Percentiles rank a stretch among this genome's conserved stretches.
phyloP scores from a whole-genome alignment of 2,113 vertebrate genomes.

The Microcebus ravelobensis region DNA sequence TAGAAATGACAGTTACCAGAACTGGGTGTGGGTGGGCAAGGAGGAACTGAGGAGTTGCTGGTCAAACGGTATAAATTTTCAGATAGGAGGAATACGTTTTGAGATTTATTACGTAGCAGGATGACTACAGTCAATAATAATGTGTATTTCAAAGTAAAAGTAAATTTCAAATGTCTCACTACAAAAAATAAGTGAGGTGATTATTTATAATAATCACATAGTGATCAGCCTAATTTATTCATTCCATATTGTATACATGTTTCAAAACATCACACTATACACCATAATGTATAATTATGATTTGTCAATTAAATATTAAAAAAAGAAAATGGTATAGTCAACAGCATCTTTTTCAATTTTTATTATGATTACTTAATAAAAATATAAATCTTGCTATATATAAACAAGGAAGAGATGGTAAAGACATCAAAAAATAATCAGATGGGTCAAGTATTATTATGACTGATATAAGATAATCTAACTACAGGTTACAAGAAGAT shows the following conservation, averaged over 20 bases:
- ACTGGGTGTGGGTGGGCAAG: neutral
- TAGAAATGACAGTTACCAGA: neutral
- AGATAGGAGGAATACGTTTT: neutral
- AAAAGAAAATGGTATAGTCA: neutral
- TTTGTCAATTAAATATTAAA: neutral
- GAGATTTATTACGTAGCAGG: neutral
- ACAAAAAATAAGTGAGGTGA: neutral
- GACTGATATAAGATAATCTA: neutral
- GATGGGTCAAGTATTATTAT: neutral
- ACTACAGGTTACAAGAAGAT: neutral
- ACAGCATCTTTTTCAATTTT: neutral
- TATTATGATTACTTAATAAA: neutral
- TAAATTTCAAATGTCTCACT: neutral
- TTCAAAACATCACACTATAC: too few relatives aligned
- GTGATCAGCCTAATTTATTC: too few relatives aligned
- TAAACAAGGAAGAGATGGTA: neutral
- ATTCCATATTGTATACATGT: neutral
- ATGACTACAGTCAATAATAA: neutral
- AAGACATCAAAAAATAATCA: conserved; percentile 9
- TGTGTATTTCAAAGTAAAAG: neutral
- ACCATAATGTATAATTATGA: neutral
- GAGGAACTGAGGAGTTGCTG: too few relatives aligned
- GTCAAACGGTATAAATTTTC: too few relatives aligned
- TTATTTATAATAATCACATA: too few relatives aligned
- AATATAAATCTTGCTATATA: neutral